These are phyloP conservation scores for Patella pellucida DNA, from an alignment of 2,888 invertebrate genomes.

Conservation along the genomic window DNA sequence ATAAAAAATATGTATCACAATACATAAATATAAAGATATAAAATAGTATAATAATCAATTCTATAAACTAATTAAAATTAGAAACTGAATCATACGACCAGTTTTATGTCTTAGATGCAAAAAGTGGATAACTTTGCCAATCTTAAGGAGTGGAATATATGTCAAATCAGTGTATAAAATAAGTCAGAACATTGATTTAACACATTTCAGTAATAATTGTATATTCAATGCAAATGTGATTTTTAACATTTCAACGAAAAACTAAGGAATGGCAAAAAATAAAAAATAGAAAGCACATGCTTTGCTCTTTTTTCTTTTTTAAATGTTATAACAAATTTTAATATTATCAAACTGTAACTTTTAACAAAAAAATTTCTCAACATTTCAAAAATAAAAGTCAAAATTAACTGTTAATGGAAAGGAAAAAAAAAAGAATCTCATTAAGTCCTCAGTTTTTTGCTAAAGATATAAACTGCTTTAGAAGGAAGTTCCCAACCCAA, in stretches of 20 bases:
- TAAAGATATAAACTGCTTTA: too few species aligned
- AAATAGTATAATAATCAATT: background rate
- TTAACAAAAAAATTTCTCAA: conserved; percentile 4
- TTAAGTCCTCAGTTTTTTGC: too few species aligned
- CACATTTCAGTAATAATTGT: background rate
- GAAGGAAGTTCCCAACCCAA: too few species aligned
- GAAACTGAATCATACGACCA: too few species aligned
- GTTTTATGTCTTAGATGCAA: too few species aligned
- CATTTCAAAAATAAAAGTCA: conserved; percentile 8
- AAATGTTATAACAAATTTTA: conserved; percentile 7
- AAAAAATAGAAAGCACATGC: conserved; percentile 39
- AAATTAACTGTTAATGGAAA: conserved; percentile 6
- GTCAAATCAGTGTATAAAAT: background rate
- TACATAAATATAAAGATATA: conserved; percentile 6
- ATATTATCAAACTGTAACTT: conserved; percentile 9
- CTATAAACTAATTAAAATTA: too few species aligned
- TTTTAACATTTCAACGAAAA: conserved; percentile 39
- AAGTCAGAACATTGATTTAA: background rate
- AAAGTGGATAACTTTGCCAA: background rate
- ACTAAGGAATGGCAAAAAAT: conserved; percentile 50
- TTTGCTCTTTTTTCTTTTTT: conserved; percentile 5
- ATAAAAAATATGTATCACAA: conserved; percentile 10
- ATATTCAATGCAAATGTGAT: conserved; percentile 35
- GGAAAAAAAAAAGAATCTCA: too few species aligned
- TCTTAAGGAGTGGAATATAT: conserved; percentile 9